Evolutionary conservation across 2,113 vertebrate genomes (phyloP), one percentile per base, ranked within the genome.

Genomic region (Diglossa brunneiventris): DNA sequence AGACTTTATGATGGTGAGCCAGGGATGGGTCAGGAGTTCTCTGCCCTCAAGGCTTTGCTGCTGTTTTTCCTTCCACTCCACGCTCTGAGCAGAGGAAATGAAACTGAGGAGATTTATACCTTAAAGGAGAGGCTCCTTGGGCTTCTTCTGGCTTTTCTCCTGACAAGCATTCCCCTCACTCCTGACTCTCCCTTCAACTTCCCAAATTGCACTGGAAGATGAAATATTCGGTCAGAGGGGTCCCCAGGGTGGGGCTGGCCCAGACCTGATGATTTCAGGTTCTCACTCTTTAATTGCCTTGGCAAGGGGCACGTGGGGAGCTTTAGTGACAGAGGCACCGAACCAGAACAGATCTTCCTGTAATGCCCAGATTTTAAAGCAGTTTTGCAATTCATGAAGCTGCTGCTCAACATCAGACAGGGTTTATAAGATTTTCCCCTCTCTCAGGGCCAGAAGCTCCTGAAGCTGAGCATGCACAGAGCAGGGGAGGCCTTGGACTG

Each of bases 331-430:
- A 93, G 75, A 74, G 33, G 72, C 93, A 81, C 59, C 16, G 15
- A 92, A 93, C 79, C 82, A 93, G 87, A 76, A 70, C 5, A 10
- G 72, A 93, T 90, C 95, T 93, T 37, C 55, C 72, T 94, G 75
- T 81, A 92, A 90, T 77, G 59, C 79, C 31, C 39, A 92, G 67
- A 88, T 91, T 95, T 95, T 35, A 61, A 87, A 85, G n/a, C 11
- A 4, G 4, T 52, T 95, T 94, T 94, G 86, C 95, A 92, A 92
- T 96, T 94, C 82, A 92, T 83, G 92, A 83, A 92, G 90, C 82
- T 92, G 91, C 59, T 55, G 75, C 85, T 88, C 64, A 49, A 15
- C 68, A 61, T 74, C 23, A 83, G 81, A 75, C 0, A 0, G n/a
- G 30, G 9, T 86, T 77, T 80, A n/a, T 55, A 66, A 74, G 75